Percentiles rank a stretch among this genome's conserved stretches.
Evolutionary conservation across 37 sponge, comb jelly and placozoan species (phyloP).

Genomic region (Bolinopsis microptera): DNA sequence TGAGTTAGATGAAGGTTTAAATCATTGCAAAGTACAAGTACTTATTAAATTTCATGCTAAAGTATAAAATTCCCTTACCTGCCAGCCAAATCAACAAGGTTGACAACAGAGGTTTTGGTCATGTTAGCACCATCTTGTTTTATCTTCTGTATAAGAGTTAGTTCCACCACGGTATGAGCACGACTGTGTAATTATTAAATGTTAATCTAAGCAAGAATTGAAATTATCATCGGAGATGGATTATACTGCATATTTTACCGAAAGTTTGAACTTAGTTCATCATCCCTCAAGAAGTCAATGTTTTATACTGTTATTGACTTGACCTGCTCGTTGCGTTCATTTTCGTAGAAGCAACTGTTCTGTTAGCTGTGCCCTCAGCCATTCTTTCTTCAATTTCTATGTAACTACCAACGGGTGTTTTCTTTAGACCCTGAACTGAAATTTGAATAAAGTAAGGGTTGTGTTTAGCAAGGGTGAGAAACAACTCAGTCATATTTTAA

Average conservation of each 20-base stretch:
- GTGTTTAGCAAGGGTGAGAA: no score
- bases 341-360: conserved; percentile 77
- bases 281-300: no score
- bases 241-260: no score
- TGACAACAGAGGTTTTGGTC: conserved; percentile 72
- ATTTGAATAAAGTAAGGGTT: no score
- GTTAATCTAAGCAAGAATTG: no score
- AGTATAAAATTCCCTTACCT: conserved; percentile 67
- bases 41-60: background rate
- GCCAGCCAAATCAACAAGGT: conserved; percentile 81
- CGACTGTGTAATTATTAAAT: conserved; percentile 67
- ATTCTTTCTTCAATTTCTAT: conserved; percentile 73
- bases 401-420: conserved; percentile 71
- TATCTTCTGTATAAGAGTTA: conserved; percentile 73
- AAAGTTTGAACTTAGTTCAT: no score
- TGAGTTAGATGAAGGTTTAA: no score
- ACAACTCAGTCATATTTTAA: no score
- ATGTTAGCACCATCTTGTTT: conserved; percentile 67
- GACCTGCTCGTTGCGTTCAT: conserved; percentile 81
- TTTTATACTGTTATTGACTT: no score
- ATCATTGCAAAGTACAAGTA: background rate
- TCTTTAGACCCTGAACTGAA: conserved; percentile 70
- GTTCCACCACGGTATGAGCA: conserved; percentile 75
- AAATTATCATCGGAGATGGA: no score
- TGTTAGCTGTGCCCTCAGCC: conserved; percentile 75